phyloP scores from a whole-genome alignment of 1,140 invertebrate genomes.

The Microplitis mediator region DNA sequence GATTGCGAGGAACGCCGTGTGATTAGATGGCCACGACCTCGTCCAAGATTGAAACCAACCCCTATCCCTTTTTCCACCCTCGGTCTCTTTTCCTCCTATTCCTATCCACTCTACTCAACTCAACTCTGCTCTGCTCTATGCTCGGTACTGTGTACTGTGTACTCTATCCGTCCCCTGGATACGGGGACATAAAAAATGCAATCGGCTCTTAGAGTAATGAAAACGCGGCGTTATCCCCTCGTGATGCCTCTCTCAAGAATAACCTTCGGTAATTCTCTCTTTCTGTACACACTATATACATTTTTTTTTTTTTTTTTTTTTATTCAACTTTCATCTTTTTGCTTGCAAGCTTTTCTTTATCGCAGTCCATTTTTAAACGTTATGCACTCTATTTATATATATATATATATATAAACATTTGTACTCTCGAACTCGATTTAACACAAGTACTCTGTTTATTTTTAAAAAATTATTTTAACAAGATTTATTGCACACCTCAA shows the following conservation, averaged over 20 bases:
- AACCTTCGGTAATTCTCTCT: not conserved
- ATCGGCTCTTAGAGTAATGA: constrained; percentile 64
- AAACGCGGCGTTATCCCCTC: constrained; percentile 45
- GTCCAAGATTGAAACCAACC: constrained; percentile 31
- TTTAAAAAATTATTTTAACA: too few species aligned
- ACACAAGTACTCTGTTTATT: too few species aligned
- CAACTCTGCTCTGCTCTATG: not conserved
- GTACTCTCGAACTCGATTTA: too few species aligned
- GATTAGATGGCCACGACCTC: constrained; percentile 35
- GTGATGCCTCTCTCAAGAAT: not conserved
- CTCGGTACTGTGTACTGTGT: too few species aligned
- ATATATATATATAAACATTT: too few species aligned
- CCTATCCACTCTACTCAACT: too few species aligned
- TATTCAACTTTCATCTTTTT: not conserved
- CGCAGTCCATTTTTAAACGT: too few species aligned
- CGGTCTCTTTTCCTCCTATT: not conserved
- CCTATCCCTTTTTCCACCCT: constrained; percentile 22
- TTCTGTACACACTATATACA: not conserved
- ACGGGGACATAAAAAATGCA: constrained; percentile 61
- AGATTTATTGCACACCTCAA: too few species aligned
- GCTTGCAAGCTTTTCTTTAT: not conserved
- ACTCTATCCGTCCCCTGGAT: constrained; percentile 25
- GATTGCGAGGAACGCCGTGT: constrained; percentile 29
- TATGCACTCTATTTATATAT: too few species aligned
- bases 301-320: too few species aligned